These are phyloP conservation scores for Melanostoma scalare DNA, from an alignment of 2,888 invertebrate genomes.

Conservation along the genomic window DNA sequence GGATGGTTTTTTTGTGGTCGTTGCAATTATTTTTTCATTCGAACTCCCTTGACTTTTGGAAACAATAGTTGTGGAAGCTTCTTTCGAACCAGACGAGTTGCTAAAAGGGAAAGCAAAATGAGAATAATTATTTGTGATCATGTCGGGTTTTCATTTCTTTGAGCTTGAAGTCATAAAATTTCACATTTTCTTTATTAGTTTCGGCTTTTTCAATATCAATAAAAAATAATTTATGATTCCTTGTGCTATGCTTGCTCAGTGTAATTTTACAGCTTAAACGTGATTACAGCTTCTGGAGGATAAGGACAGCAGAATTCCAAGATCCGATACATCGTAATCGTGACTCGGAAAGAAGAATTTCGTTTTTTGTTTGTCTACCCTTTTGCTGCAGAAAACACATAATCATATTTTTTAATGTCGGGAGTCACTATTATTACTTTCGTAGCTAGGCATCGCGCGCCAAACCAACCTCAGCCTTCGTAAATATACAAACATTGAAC, in stretches of 20 bases:
- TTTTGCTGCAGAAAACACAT: constrained; percentile 14
- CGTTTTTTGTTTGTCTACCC: background rate
- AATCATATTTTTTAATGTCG: constrained; percentile 61
- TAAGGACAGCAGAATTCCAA: too few species aligned
- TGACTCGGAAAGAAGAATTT: background rate
- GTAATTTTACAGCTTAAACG: background rate
- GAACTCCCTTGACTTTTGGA: constrained; percentile 74
- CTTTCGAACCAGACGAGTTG: constrained; percentile 82
- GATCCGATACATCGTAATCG: background rate
- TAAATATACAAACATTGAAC: constrained; percentile 23
- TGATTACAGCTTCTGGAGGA: constrained; percentile 2
- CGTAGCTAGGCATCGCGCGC: background rate
- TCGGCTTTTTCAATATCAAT: constrained; percentile 7
- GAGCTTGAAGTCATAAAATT: too few species aligned
- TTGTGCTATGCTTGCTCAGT: too few species aligned
- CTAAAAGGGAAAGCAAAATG: constrained; percentile 74
- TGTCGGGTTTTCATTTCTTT: background rate
- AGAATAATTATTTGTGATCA: background rate
- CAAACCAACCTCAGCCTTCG: background rate
- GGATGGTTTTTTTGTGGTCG: constrained; percentile 78
- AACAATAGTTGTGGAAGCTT: constrained; percentile 80
- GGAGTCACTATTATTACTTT: constrained; percentile 55
- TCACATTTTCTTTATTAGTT: too few species aligned
- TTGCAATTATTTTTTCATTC: constrained; percentile 72
- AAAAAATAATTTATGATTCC: too few species aligned